These are phyloP conservation scores for Aphelenchoides bicaudatus DNA, from an alignment of 2,888 invertebrate genomes.

Conservation along the genomic window DNA sequence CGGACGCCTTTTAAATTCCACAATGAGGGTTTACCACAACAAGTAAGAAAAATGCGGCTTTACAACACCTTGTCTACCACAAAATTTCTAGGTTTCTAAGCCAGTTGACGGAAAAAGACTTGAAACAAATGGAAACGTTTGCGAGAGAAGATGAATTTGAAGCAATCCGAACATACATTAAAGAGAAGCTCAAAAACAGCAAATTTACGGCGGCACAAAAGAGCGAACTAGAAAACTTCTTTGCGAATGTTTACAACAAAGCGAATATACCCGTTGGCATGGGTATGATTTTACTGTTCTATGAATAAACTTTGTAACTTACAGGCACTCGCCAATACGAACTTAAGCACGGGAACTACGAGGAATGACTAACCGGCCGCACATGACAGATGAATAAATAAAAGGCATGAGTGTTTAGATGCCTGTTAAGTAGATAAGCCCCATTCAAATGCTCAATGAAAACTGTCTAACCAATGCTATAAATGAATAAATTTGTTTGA, in stretches of 20 bases:
- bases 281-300: no score
- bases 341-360: slow-evolving; percentile 7
- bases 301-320: no score
- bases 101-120: background rate
- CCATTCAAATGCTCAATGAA: background rate
- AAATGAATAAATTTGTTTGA: no score
- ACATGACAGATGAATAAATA: background rate
- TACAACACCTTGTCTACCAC: no score
- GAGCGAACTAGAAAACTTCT: slow-evolving; percentile 11
- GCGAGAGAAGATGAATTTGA: slow-evolving; percentile 18
- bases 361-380: background rate
- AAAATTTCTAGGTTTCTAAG: no score
- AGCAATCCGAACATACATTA: slow-evolving; percentile 3
- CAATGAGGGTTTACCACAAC: background rate
- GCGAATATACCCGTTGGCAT: slow-evolving; percentile 3
- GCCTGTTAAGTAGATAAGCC: background rate
- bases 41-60: no score
- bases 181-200: slow-evolving; percentile 1
- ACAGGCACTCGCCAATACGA: slow-evolving; percentile 16
- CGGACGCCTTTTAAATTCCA: slow-evolving; percentile 5
- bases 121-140: slow-evolving; percentile 7
- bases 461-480: background rate
- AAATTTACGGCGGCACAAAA: background rate
- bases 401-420: background rate
- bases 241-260: slow-evolving; percentile 5